A percentile compares a stretch with the other conserved stretches of the same genome.
Conservation (phyloP, 2,888 invertebrate genomes). For the Phengaris arion region DNA sequence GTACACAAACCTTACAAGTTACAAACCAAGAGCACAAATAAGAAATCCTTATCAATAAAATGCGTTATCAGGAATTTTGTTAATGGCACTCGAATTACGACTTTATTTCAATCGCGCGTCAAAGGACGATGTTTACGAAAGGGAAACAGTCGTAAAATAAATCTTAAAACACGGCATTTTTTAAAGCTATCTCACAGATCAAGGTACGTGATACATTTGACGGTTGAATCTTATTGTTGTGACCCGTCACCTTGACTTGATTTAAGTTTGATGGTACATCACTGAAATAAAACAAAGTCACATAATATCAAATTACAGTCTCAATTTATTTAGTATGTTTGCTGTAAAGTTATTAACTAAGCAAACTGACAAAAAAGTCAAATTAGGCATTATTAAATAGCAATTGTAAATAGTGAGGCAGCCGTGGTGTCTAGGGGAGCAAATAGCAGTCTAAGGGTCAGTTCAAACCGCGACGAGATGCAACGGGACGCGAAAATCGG, state of each 20-base stretch:
- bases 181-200: constrained; percentile 44
- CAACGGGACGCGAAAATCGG: no score
- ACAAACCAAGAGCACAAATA: not conserved
- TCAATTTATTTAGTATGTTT: not conserved
- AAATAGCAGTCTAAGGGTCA: no score
- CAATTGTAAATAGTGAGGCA: no score
- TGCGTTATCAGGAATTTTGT: not conserved
- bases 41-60: constrained; percentile 10
- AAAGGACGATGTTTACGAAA: constrained; percentile 19
- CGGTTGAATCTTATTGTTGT: constrained; percentile 11
- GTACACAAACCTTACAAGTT: not conserved
- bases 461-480: no score
- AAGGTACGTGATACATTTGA: constrained; percentile 34
- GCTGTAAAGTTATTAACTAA: not conserved
- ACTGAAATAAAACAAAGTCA: not conserved
- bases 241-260: constrained; percentile 9
- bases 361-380: not conserved
- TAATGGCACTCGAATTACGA: constrained; percentile 1
- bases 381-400: no score
- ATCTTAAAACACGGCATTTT: constrained; percentile 46
- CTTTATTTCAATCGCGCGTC: constrained; percentile 7
- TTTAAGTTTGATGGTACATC: not conserved
- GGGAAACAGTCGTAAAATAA: constrained; percentile 48
- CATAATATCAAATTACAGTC: constrained; percentile 9
- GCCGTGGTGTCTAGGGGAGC: no score